A percentile compares a stretch with the other conserved stretches of the same genome.
Conservation (phyloP, 1,140 invertebrate genomes). For the Drosophila baimaii region DNA sequence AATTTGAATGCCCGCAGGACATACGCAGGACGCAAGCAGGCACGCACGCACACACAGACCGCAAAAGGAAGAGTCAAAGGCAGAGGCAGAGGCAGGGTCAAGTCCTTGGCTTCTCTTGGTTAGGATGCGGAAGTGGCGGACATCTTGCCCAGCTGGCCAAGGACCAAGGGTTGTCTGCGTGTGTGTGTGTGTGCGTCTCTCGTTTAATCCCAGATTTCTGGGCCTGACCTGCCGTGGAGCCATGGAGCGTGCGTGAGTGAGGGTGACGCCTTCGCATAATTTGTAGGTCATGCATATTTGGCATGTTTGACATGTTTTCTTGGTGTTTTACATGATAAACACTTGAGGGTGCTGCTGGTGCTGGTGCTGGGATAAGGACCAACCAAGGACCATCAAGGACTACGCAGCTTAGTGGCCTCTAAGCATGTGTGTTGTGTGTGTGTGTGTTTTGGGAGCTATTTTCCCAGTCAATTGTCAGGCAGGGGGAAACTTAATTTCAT, state of each 20-base stretch:
- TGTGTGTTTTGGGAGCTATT: slow-evolving; percentile 24
- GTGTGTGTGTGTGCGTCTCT: slow-evolving; percentile 10
- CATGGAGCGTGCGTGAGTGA: slow-evolving; percentile 14
- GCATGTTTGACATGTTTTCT: slow-evolving; percentile 81
- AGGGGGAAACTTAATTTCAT: slow-evolving; percentile 48
- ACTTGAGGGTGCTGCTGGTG: slow-evolving; percentile 77
- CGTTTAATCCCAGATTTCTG: slow-evolving; percentile 47
- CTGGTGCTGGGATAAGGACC: too few species aligned
- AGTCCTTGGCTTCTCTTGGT: slow-evolving; percentile 11
- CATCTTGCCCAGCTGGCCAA: not conserved
- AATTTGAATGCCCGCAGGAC: slow-evolving; percentile 56
- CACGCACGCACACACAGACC: slow-evolving; percentile 32
- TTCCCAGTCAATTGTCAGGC: slow-evolving; percentile 44
- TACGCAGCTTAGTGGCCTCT: too few species aligned
- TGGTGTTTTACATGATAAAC: slow-evolving; percentile 79
- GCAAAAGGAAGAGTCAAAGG: too few species aligned
- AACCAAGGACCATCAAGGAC: too few species aligned
- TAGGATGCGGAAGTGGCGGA: slow-evolving; percentile 8
- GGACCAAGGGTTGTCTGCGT: slow-evolving; percentile 12
- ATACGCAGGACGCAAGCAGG: too few species aligned
- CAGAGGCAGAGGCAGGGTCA: slow-evolving; percentile 56
- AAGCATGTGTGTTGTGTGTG: too few species aligned
- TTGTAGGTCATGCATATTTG: slow-evolving; percentile 80
- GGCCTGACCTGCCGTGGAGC: slow-evolving; percentile 5
- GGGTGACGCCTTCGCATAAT: slow-evolving; percentile 76